Evolutionary conservation across 2,113 vertebrate genomes (phyloP).

Genomic region (Eretmochelys imbricata): DNA sequence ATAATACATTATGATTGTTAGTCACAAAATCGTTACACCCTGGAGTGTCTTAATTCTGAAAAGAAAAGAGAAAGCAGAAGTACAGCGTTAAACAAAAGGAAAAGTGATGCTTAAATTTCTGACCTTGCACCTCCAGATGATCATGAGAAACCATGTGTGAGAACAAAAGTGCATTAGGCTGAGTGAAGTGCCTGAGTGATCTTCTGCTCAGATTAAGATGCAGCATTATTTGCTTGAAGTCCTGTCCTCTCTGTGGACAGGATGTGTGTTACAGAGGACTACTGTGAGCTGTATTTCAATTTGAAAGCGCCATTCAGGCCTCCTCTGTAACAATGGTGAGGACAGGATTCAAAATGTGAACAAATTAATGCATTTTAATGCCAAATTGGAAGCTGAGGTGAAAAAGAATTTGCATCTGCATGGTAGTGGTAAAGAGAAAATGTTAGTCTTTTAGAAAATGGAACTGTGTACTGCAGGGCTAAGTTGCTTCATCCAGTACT

Average conservation of each 20-base stretch:
- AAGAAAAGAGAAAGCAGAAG: slow-evolving; percentile 18
- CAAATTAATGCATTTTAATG: neutral
- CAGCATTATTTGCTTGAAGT: neutral
- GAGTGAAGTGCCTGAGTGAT: neutral
- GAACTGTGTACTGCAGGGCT: neutral
- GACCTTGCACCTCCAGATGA: neutral
- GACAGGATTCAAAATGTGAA: neutral
- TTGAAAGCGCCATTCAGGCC: neutral
- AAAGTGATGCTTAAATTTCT: neutral
- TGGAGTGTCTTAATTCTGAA: neutral
- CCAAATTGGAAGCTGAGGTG: neutral
- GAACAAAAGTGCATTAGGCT: neutral
- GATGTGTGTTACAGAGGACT: neutral
- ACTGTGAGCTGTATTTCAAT: neutral
- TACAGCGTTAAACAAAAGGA: neutral
- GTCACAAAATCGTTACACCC: neutral
- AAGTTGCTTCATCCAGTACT: neutral
- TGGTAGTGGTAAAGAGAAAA: neutral
- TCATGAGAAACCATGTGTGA: neutral
- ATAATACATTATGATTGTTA: neutral
- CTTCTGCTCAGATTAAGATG: neutral
- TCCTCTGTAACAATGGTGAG: neutral
- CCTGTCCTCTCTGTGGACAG: neutral
- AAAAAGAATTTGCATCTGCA: neutral
- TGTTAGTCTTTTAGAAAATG: neutral